Conservation (phyloP, 2,888 invertebrate genomes). For the Sphaerophoria taeniata region DNA sequence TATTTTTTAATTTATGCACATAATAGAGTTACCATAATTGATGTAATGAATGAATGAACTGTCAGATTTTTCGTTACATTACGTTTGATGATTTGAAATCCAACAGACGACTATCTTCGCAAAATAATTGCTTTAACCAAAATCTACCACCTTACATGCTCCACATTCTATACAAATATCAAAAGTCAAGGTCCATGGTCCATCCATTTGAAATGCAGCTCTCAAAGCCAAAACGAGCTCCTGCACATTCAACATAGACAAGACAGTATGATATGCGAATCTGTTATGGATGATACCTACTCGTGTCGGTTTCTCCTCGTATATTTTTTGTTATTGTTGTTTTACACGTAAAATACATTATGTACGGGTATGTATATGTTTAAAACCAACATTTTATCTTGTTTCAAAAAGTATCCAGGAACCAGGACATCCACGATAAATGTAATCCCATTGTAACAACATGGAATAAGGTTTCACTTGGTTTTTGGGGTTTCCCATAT, state of each 20-base stretch:
- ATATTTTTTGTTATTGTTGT: background rate
- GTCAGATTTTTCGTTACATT: too few species aligned
- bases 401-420: conserved; percentile 35
- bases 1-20: conserved; percentile 41
- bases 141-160: background rate
- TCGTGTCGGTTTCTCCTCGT: background rate
- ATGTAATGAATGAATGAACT: too few species aligned
- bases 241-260: background rate
- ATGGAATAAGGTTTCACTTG: too few species aligned
- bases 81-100: too few species aligned
- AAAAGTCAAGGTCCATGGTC: background rate
- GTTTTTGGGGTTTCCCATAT: conserved; percentile 20
- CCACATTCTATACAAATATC: background rate
- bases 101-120: too few species aligned
- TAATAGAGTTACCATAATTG: conserved; percentile 20
- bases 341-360: too few species aligned
- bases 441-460: conserved; percentile 46
- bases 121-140: background rate
- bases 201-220: background rate
- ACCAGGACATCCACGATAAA: conserved; percentile 42
- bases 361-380: conserved; percentile 8
- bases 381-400: conserved; percentile 49
- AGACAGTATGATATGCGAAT: conserved; percentile 8
- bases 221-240: conserved; percentile 1
- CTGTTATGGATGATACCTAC: background rate